Evolutionary conservation across 2,113 vertebrate genomes (phyloP), one percentile per base, ranked within the genome.

Genomic region (Oxygymnocypris stewartii): DNA sequence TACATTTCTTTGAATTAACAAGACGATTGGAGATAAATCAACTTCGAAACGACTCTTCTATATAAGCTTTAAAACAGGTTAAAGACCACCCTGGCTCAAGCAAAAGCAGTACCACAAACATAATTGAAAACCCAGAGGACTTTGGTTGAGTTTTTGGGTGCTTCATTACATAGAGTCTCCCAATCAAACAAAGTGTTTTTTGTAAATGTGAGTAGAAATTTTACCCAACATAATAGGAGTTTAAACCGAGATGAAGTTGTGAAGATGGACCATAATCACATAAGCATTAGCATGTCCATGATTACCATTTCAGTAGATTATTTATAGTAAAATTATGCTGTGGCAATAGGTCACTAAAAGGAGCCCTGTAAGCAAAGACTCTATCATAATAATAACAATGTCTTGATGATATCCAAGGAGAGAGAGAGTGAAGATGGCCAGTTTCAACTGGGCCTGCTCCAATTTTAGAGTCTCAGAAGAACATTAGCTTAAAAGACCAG

Each of bases 401-500:
- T 89, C 87, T 88, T 80, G 81, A 86, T 71, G 89, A 89, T 86
- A 86, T 89, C 25, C 61, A 90, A 90, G 90, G 87, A 90, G 88
- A 91, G 87, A 91, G 87, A 91, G 86, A 90, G 89, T 84, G 71
- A 85, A 89, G 88, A 88, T 61, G 83, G 73, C 79, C 65, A 87
- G 83, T 47, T 40, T 89, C 87, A 82, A 86, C 47, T 86, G 88
- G 85, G 87, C 91, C 88, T 87, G 80, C 74, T 83, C 40, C 61
- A 85, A 31, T 84, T 90, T 88, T 89, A 89, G 90, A 90, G 92
- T 92, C 91, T 92, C 89, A 88, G 92, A 92, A 92, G 67, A 89
- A 91, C 84, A 86, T 93, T 92, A 92, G 93, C 90, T 93, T 94
- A 90, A 92, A 93, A 91, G 87, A 93, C 93, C 93, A 94, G 94